Evolutionary conservation across 2,888 invertebrate genomes (phyloP), one percentile per base, ranked within the genome.

Genomic region (Andrena chrysosceles): DNA sequence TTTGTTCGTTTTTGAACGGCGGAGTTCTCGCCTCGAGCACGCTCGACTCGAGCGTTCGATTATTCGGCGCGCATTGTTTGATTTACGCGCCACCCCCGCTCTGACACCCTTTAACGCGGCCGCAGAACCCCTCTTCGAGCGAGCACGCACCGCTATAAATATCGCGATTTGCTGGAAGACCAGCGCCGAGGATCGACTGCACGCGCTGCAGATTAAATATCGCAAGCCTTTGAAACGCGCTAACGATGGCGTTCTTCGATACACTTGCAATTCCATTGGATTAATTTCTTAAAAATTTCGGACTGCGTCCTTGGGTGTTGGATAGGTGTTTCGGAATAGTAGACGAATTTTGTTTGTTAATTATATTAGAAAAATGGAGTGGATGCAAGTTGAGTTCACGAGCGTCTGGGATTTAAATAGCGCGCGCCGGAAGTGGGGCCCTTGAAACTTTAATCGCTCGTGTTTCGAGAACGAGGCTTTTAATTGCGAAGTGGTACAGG

Each of bases 51-150:
- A 66, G 62, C 84, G 68, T 74, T 81, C 84, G 77, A 85, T 85
- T 85, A 77, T 85, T 77, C 84, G 31, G 10, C 52, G 3, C 20
- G 81, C 31, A 81, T 85, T 85, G 85, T 84, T 85, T 74, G 77
- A 77, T 68, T 68, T 60, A 63, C 69, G 70, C 49, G 29, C 70
- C 76, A 70, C 64, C 70, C 62, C 67, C 72, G 35, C 54, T 77
- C 70, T 54, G 80, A 83, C 66, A 63, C 80, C 60, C 73, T 84
- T 79, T 68, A 84, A 77, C 60, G 33, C 69, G 54, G 60, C 80
- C 54, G 63, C 74, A 73, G 54, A 13, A 8, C 75, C 77, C 73
- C 71, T 72, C 77, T 75, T 68, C 63, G 48, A 63, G 64, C 73
- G 62, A 70, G 74, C 35, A 56, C 33, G 76, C 62, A 64, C 62